These are phyloP conservation scores for Tupaia tana DNA, from an alignment of 2,113 vertebrate species.

Conservation along the genomic window DNA sequence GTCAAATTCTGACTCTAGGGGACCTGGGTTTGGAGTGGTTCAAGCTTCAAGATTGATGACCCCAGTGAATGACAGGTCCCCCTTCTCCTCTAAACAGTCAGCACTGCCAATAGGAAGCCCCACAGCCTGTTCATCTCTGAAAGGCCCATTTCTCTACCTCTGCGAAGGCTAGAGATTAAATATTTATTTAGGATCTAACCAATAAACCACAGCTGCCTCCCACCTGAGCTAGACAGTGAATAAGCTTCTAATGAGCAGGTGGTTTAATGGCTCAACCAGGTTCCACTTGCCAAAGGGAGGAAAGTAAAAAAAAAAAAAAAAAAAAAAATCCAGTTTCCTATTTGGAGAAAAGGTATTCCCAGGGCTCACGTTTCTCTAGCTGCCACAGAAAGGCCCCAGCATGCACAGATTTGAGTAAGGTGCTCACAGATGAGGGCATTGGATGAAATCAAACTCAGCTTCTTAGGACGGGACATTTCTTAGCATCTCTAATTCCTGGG, in stretches of 20 bases:
- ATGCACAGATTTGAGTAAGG: background rate
- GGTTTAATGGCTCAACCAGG: slow-evolving; percentile 6
- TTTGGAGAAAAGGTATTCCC: background rate
- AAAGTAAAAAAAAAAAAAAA: background rate
- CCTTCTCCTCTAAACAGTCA: background rate
- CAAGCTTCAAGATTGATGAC: slow-evolving; percentile 61
- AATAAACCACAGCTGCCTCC: slow-evolving; percentile 58
- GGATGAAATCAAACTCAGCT: background rate
- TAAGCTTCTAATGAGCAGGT: background rate
- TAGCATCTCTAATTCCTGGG: background rate
- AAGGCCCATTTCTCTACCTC: slow-evolving; percentile 51
- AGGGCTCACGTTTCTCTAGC: background rate
- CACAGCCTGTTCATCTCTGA: slow-evolving; percentile 34
- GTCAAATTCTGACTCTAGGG: slow-evolving; percentile 76
- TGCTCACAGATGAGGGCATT: background rate
- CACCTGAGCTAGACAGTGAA: slow-evolving; percentile 22
- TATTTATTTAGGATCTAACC: slow-evolving; percentile 72
- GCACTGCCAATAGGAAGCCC: slow-evolving; percentile 34
- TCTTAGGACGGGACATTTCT: background rate
- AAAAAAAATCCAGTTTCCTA: background rate
- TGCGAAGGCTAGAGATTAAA: slow-evolving; percentile 63
- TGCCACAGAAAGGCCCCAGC: background rate
- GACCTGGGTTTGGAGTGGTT: slow-evolving; percentile 1
- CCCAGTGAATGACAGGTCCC: slow-evolving; percentile 52
- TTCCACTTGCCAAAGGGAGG: slow-evolving; percentile 34